Evolutionary conservation across 2,888 invertebrate genomes (phyloP).

Genomic region (Agrotis ipsilon): DNA sequence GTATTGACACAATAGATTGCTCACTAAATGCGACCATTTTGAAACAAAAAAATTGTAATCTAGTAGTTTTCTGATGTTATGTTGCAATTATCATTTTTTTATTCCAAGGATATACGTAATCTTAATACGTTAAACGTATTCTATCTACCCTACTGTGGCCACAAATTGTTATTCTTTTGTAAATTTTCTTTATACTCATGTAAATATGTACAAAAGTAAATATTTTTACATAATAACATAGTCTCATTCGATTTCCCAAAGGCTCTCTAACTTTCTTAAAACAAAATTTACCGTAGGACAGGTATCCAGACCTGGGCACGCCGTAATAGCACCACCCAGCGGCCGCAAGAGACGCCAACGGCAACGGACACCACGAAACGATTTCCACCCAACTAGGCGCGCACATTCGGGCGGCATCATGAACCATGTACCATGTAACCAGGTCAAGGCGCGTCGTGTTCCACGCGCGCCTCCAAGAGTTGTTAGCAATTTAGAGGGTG

Average conservation of each 20-base stretch:
- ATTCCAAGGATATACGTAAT: slow-evolving; percentile 56
- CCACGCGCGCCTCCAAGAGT: no score
- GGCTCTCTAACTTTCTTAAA: slow-evolving; percentile 23
- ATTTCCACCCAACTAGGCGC: no score
- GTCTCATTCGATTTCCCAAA: slow-evolving; percentile 55
- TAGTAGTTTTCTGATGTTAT: slow-evolving; percentile 25
- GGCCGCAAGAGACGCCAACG: no score
- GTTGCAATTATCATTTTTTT: slow-evolving; percentile 27
- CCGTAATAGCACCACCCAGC: no score
- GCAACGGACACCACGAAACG: no score
- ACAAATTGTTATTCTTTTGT: slow-evolving; percentile 62
- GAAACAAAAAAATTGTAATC: slow-evolving; percentile 37
- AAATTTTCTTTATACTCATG: slow-evolving; percentile 68
- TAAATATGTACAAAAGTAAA: slow-evolving; percentile 88
- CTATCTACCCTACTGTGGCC: slow-evolving; percentile 55
- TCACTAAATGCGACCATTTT: slow-evolving; percentile 59
- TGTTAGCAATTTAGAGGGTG: no score
- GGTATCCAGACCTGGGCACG: slow-evolving; percentile 10
- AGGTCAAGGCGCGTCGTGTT: no score
- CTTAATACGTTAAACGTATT: slow-evolving; percentile 58
- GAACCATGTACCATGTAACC: no score
- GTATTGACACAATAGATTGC: slow-evolving; percentile 62
- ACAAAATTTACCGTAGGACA: slow-evolving; percentile 25
- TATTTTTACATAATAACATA: slow-evolving; percentile 82
- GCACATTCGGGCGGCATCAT: no score